Evolutionary conservation across 2,888 invertebrate genomes (phyloP), one percentile per base, ranked within the genome.

Genomic region (Gibbula magus): DNA sequence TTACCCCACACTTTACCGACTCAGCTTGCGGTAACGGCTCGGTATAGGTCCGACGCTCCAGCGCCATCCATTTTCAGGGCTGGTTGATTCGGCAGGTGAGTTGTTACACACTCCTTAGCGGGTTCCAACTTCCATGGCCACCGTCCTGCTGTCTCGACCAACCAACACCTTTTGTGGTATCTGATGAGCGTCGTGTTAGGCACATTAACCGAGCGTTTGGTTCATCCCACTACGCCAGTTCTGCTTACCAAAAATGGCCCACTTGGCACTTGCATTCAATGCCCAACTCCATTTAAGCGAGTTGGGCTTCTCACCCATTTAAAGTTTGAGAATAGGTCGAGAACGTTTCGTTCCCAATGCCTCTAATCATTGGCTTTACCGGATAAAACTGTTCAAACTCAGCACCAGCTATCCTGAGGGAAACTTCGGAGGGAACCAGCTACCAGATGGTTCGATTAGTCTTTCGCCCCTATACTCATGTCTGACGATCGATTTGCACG

Each of bases 141-240:
- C 95, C 95, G 95, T 95, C 95, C 95, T 95, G 95, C 94, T 95
- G 95, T 95, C 94, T 94, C 93, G 92, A 94, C 94, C 94, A 93
- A 94, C 94, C 94, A 94, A 95, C 94, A 93, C 94, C 94, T 94
- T 95, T 94, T 93, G 93, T 94, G 94, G 94, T 93, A 88, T 94
- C 94, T 93, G 92, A 94, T 94, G 93, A 94, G 94, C 94, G 94
- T 94, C 94, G 91, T 93, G 87, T 95, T 93, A 91, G 94, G 95
- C 95, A 94, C 95, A 94, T 95, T 95, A 95, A 94, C 95, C 94
- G 94, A 93, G 93, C 95, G 95, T 95, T 95, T 94, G 95, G 95
- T 95, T 95, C 95, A 95, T 95, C 95, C 95, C 95, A 94, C 95
- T 95, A 94, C 95, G 95, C 95, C 95, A 95, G 95, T 96, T 95